Conservation (phyloP, 2,888 invertebrate species). For the Linnaemya vulpina region DNA sequence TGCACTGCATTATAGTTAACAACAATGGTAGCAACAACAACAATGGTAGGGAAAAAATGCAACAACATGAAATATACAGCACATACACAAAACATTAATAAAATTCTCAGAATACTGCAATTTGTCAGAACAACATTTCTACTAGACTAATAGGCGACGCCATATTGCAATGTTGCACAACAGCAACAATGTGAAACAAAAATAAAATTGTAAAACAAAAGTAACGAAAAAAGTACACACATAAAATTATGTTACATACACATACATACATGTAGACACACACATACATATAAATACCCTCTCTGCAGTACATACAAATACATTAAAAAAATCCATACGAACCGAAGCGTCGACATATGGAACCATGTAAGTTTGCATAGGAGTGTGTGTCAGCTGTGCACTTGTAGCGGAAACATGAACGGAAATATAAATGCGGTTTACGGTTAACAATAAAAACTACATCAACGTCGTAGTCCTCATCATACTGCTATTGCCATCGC, state of each 20-base stretch:
- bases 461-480: constrained; percentile 61
- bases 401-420: constrained; percentile 67
- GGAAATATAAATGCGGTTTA: constrained; percentile 71
- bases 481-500: constrained; percentile 27
- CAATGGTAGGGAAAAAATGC: not conserved
- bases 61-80: constrained; percentile 56
- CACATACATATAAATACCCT: not conserved
- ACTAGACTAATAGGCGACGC: constrained; percentile 69
- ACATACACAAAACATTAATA: constrained; percentile 66
- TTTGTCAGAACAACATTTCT: constrained; percentile 71
- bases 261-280: constrained; percentile 1
- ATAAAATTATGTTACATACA: constrained; percentile 29
- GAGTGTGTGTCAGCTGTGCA: constrained; percentile 19
- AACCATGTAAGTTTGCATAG: constrained; percentile 2
- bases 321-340: constrained; percentile 19
- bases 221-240: constrained; percentile 35
- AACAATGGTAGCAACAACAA: constrained; percentile 14
- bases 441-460: constrained; percentile 70
- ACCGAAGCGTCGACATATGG: constrained; percentile 5
- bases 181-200: constrained; percentile 17
- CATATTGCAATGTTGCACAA: constrained; percentile 69
- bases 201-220: constrained; percentile 56
- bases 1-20: constrained; percentile 37
- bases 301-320: constrained; percentile 2
- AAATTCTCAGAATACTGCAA: constrained; percentile 69